Evolutionary conservation across 2,888 invertebrate genomes (phyloP).

Genomic region (Seladonia tumulorum): DNA sequence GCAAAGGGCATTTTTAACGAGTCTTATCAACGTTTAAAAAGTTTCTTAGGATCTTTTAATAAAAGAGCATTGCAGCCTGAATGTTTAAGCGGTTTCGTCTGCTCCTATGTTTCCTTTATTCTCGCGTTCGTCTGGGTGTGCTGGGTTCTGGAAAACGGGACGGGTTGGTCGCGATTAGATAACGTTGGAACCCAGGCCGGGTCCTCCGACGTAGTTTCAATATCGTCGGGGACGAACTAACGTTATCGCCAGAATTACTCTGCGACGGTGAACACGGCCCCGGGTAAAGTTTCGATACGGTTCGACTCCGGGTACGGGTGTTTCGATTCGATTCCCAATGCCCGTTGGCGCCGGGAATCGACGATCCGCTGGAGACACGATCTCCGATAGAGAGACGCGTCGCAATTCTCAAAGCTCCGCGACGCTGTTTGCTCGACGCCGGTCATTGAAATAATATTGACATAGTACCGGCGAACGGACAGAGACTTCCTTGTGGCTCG

Average conservation of each 20-base stretch:
- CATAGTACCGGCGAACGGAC: conserved; percentile 70
- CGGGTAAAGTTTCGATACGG: background rate
- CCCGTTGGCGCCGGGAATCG: background rate
- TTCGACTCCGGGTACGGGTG: background rate
- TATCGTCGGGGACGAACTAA: background rate
- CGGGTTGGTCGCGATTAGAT: conserved; percentile 23
- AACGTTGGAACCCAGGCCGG: background rate
- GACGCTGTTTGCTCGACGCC: conserved; percentile 47
- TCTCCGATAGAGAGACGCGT: conserved; percentile 3
- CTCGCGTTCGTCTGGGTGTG: background rate
- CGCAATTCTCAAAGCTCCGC: conserved; percentile 29
- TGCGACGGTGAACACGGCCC: background rate
- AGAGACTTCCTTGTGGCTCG: conserved; percentile 72
- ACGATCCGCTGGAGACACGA: background rate
- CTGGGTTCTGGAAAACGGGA: background rate
- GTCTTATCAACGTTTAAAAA: too few relatives aligned
- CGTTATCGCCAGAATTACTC: background rate
- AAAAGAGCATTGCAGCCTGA: background rate
- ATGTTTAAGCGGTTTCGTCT: background rate
- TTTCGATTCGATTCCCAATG: background rate
- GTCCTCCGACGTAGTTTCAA: background rate
- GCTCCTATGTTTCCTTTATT: background rate
- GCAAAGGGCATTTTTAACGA: too few relatives aligned
- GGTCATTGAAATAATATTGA: conserved; percentile 77
- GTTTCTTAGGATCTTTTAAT: too few relatives aligned